Evolutionary conservation across 2,888 invertebrate species (phyloP), one percentile per base, ranked within the genome.

Genomic region (Pyrgus malvae): DNA sequence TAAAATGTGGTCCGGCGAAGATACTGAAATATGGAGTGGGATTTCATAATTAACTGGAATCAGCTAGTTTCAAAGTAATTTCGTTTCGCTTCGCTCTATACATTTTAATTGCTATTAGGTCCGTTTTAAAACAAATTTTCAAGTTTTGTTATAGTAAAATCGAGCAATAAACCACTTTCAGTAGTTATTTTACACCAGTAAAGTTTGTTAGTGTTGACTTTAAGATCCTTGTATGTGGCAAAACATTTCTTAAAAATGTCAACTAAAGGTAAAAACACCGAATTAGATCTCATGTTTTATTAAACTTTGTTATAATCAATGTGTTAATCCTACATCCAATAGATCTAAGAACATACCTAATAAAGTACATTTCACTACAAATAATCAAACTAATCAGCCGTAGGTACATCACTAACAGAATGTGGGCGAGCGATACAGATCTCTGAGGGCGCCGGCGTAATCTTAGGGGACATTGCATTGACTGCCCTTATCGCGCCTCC

Each of bases 401-500:
- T 9, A 27, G 29, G 9, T 40, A 16, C 65, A 70, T 72, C 70
- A 64, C 68, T 72, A 73, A 68, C 64, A 69, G 66, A 62, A 66
- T 66, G 63, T 66, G 68, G 66, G 42, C 27, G 16, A 60, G 60
- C 64, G 69, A 68, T 69, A 70, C 72, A 67, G 69, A 79, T 81
- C 78, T 76, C 77, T 76, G 70, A 70, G 72, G 75, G 73, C 74
- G 72, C 61, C 63, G 62, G 63, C 72, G 74, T 76, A 81, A 80
- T 85, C 84, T 69, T 62, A 51, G 59, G 65, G 70, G 74, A 78
- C 74, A 74, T 78, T 67, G 69, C 74, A 86, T 83, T 85, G 83
- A 12, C 12, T 9, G 31, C 12, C 31, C 31, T 12, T 31, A 31
- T 31, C 12, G 12, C 12, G 5, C 8, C 9, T 19, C 23, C 27